These are phyloP conservation scores for Illadopsis cleaveri DNA, from an alignment of 2,113 vertebrate genomes.

Conservation along the genomic window DNA sequence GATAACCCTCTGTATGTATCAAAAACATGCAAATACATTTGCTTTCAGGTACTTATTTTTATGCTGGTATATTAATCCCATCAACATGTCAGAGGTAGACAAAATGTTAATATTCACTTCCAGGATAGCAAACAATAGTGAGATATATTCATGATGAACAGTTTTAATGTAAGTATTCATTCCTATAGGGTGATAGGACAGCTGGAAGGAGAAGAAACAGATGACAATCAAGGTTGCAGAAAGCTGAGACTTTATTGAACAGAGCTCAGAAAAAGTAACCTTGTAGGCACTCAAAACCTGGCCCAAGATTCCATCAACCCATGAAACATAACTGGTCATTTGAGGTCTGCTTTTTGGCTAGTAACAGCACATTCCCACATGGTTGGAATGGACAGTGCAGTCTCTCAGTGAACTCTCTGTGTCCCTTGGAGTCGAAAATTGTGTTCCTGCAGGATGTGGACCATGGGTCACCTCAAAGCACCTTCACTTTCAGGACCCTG, in stretches of 20 bases:
- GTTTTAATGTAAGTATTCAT: neutral
- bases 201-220: neutral
- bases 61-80: neutral
- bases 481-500: accelerated
- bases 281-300: neutral
- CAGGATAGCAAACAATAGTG: neutral
- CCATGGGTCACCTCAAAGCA: neutral
- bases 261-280: neutral
- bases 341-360: neutral
- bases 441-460: neutral
- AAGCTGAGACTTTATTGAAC: neutral
- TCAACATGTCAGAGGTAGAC: neutral
- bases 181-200: neutral
- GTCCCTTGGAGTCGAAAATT: neutral
- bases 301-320: neutral
- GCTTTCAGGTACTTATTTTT: neutral
- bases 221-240: neutral
- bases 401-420: neutral
- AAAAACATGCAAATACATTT: neutral
- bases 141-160: neutral
- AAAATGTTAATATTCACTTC: neutral
- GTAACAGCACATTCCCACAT: neutral
- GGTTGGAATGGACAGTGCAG: neutral
- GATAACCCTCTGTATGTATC: neutral
- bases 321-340: neutral